phyloP scores from a whole-genome alignment of 1,140 invertebrate species.

The Caenorhabditis tropicalis region DNA sequence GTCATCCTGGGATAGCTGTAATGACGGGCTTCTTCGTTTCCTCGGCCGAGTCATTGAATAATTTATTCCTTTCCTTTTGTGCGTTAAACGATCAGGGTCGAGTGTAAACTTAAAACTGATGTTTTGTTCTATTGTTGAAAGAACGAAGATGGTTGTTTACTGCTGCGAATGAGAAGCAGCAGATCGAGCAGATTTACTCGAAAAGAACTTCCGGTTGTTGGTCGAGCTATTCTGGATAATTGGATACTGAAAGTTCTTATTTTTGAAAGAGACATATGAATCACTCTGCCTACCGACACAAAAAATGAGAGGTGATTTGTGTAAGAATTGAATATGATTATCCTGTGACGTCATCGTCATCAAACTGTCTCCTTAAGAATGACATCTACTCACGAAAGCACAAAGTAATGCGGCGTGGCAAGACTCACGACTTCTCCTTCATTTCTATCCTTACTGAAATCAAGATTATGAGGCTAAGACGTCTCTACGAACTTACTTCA shows the following conservation, averaged over 20 bases:
- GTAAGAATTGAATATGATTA: slow-evolving; percentile 49
- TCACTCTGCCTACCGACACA: slow-evolving; percentile 42
- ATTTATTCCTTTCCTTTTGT: too few species aligned
- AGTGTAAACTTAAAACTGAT: too few species aligned
- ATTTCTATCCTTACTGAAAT: slow-evolving; percentile 30
- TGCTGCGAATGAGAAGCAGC: slow-evolving; percentile 45
- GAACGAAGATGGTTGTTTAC: slow-evolving; percentile 52
- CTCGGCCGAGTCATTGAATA: too few species aligned
- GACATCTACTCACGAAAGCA: slow-evolving; percentile 37
- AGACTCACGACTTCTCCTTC: slow-evolving; percentile 51
- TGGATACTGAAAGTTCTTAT: slow-evolving; percentile 13
- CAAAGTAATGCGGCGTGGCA: slow-evolving; percentile 47
- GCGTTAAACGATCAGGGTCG: too few species aligned
- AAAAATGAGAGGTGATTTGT: slow-evolving; percentile 47
- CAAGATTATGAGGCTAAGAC: not conserved
- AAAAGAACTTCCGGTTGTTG: slow-evolving; percentile 46
- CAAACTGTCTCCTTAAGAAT: slow-evolving; percentile 47
- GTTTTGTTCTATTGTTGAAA: too few species aligned
- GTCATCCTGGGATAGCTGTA: too few species aligned
- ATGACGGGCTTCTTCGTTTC: too few species aligned
- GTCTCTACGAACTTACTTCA: slow-evolving; percentile 38
- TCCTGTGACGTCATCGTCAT: slow-evolving; percentile 47
- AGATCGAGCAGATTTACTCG: slow-evolving; percentile 53
- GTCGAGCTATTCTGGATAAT: not conserved
- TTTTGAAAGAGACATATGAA: not conserved